A percentile compares a stretch with the other conserved stretches of the same genome.
These are phyloP conservation scores for Hedya salicella DNA, from an alignment of 2,888 invertebrate genomes.

Conservation along the genomic window DNA sequence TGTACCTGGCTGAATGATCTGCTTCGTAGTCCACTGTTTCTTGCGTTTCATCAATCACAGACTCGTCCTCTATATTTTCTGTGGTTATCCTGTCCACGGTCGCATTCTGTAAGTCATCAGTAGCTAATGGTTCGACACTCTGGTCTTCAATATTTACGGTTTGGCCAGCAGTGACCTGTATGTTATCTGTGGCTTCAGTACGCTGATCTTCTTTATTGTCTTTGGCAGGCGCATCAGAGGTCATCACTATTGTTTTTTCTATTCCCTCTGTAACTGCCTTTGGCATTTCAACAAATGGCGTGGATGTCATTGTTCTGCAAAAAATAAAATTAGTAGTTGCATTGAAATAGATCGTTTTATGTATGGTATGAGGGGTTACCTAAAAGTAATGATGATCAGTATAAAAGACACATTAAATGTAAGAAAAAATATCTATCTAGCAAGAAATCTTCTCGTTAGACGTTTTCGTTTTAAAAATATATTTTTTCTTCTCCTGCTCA, in stretches of 20 bases:
- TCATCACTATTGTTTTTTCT: not conserved
- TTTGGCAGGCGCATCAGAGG: too few relatives aligned
- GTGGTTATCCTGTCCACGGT: not conserved
- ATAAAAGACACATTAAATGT: too few relatives aligned
- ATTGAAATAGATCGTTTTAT: too few relatives aligned
- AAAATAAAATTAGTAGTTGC: too few relatives aligned
- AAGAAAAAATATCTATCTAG: too few relatives aligned
- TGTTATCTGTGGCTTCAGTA: not conserved
- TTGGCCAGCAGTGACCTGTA: not conserved
- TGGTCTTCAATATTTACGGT: not conserved
- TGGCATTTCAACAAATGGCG: too few relatives aligned
- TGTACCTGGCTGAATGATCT: constrained; percentile 62
- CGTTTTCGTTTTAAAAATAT: too few relatives aligned
- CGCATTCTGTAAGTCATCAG: not conserved
- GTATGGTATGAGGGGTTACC: too few relatives aligned
- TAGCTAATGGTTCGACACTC: not conserved
- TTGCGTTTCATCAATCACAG: constrained; percentile 30
- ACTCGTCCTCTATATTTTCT: constrained; percentile 18
- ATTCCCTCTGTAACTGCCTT: not conserved
- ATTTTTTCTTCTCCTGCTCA: too few relatives aligned
- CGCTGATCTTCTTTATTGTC: not conserved
- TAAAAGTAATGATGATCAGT: too few relatives aligned
- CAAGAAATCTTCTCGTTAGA: too few relatives aligned
- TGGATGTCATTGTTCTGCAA: too few relatives aligned
- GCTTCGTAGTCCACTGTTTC: constrained; percentile 57